Conservation (phyloP, 1,140 invertebrate species). For the Macrobrachium rosenbergii region DNA sequence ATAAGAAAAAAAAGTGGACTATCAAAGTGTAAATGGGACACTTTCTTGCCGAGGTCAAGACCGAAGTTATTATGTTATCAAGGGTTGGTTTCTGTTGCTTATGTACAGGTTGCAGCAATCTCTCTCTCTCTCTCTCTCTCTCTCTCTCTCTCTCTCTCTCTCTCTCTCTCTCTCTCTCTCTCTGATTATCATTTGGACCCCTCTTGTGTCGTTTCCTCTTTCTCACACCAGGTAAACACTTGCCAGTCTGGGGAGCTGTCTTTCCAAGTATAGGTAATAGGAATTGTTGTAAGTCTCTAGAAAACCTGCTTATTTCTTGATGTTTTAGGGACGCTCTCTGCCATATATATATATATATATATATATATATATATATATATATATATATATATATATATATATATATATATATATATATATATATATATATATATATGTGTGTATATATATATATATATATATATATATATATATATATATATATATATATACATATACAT, state of each 20-base stretch:
- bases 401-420: too few species aligned
- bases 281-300: background rate
- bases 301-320: background rate
- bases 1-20: too few species aligned
- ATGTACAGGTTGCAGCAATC: background rate
- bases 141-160: constrained; percentile 32
- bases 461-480: too few species aligned
- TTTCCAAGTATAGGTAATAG: background rate
- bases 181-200: background rate
- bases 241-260: background rate
- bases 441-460: too few species aligned
- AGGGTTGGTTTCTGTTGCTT: too few species aligned
- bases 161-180: constrained; percentile 30
- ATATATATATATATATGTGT: too few species aligned
- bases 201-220: background rate
- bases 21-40: too few species aligned
- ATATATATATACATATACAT: background rate
- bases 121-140: constrained; percentile 1
- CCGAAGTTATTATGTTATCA: too few species aligned
- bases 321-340: too few species aligned
- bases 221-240: background rate
- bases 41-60: too few species aligned
- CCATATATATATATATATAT: background rate
- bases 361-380: background rate
- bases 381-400: background rate